These are phyloP conservation scores for Myoxocephalus aenaeus DNA, from an alignment of 2,797 vertebrate genomes.

Conservation along the genomic window DNA sequence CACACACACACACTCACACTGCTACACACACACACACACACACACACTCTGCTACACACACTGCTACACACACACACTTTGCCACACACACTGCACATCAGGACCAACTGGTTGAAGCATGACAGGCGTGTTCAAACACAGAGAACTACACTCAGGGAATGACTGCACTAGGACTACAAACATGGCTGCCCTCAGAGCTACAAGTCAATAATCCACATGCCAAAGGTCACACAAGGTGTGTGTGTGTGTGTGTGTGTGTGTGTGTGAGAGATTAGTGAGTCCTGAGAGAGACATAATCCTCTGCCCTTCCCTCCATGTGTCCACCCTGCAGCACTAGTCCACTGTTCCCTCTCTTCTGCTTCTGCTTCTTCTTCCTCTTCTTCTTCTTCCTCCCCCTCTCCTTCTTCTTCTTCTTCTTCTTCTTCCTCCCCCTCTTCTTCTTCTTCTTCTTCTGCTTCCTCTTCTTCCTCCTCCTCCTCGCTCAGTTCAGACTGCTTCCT, in stretches of 20 bases:
- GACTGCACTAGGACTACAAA: slow-evolving; percentile 45
- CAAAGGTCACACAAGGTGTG: slow-evolving; percentile 62
- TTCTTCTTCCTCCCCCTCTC: not conserved
- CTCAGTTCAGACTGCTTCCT: not conserved
- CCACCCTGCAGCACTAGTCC: slow-evolving; percentile 7
- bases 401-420: not conserved
- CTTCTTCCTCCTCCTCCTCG: not conserved
- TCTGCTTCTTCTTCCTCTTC: not conserved
- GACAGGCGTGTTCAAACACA: not conserved
- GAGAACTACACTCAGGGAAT: too few relatives aligned
- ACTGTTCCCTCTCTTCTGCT: not conserved
- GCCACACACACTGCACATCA: not conserved
- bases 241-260: slow-evolving; percentile 19
- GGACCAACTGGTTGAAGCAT: not conserved
- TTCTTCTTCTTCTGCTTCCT: not conserved
- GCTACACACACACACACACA: too few relatives aligned
- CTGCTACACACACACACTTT: too few relatives aligned
- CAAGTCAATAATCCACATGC: slow-evolving; percentile 69
- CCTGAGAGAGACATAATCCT: slow-evolving; percentile 65
- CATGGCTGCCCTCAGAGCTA: slow-evolving; percentile 53
- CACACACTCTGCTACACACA: too few relatives aligned
- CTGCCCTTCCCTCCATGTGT: slow-evolving; percentile 42
- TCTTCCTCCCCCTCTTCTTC: not conserved
- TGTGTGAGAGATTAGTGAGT: slow-evolving; percentile 55
- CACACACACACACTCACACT: too few relatives aligned